These are phyloP conservation scores for Sphaeramia orbicularis DNA, from an alignment of 2,797 vertebrate species.

Conservation along the genomic window DNA sequence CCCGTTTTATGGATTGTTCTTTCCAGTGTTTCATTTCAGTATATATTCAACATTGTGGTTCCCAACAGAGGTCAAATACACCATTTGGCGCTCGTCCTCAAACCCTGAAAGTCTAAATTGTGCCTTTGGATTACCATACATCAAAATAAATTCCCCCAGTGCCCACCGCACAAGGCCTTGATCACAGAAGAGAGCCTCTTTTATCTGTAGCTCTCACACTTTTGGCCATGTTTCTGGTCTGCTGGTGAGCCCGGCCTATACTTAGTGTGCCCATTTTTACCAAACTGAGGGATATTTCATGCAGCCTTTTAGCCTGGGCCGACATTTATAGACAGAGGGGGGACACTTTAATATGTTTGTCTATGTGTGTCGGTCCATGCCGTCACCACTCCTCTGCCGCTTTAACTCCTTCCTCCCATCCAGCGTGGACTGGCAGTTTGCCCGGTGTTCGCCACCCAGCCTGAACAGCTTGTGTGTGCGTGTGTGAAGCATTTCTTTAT, in stretches of 20 bases:
- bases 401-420: constrained; percentile 66
- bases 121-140: constrained; percentile 79
- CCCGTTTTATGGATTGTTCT: constrained; percentile 61
- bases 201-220: constrained; percentile 81
- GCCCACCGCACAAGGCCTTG: constrained; percentile 72
- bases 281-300: constrained; percentile 73
- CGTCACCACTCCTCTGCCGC: constrained; percentile 53
- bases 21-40: constrained; percentile 56
- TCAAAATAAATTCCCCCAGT: constrained; percentile 80
- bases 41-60: constrained; percentile 65
- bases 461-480: constrained; percentile 64
- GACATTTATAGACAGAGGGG: constrained; percentile 80
- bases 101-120: constrained; percentile 79
- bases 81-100: constrained; percentile 67
- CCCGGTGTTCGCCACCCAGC: constrained; percentile 56
- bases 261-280: constrained; percentile 75
- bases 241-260: constrained; percentile 76
- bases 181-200: constrained; percentile 78
- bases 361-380: constrained; percentile 64
- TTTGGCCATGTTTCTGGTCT: constrained; percentile 82
- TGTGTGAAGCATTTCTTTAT: constrained; percentile 47
- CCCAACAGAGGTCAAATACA: constrained; percentile 67
- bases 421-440: constrained; percentile 62
- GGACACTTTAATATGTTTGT: constrained; percentile 79
- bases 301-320: constrained; percentile 60